These are phyloP conservation scores for Brenthis daphne DNA, from an alignment of 2,888 invertebrate species.

Conservation along the genomic window DNA sequence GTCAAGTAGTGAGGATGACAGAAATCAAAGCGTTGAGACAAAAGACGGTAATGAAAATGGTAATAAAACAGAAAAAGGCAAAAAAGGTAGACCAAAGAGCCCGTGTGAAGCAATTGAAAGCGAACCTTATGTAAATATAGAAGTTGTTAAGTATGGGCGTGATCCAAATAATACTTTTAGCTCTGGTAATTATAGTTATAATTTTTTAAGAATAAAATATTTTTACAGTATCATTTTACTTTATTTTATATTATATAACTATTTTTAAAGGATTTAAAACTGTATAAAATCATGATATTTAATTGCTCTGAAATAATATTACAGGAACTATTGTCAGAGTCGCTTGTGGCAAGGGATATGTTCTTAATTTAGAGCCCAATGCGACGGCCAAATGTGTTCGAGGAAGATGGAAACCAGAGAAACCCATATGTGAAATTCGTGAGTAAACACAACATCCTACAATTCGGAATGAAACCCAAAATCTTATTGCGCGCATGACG, in stretches of 20 bases:
- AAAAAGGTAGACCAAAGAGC: slow-evolving; percentile 79
- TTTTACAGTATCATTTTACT: background rate
- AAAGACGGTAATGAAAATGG: slow-evolving; percentile 51
- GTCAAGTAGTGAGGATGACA: slow-evolving; percentile 48
- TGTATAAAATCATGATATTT: background rate
- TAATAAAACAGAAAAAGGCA: slow-evolving; percentile 61
- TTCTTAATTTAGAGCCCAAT: slow-evolving; percentile 87
- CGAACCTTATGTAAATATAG: slow-evolving; percentile 85
- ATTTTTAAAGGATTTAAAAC: no score
- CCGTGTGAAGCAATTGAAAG: slow-evolving; percentile 86
- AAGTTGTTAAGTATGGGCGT: slow-evolving; percentile 86
- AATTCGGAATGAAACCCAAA: slow-evolving; percentile 34
- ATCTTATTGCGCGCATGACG: slow-evolving; percentile 24
- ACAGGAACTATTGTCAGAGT: slow-evolving; percentile 87
- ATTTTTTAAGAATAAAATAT: background rate
- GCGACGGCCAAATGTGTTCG: slow-evolving; percentile 90
- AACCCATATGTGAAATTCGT: slow-evolving; percentile 91
- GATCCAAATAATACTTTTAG: slow-evolving; percentile 88
- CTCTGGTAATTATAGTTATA: slow-evolving; percentile 72
- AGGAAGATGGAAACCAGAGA: slow-evolving; percentile 92
- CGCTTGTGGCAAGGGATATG: slow-evolving; percentile 90
- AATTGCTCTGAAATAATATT: slow-evolving; percentile 29
- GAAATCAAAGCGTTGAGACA: slow-evolving; percentile 41
- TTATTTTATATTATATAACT: background rate
- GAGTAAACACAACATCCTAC: slow-evolving; percentile 57